Evolutionary conservation across 1,140 invertebrate genomes (phyloP), one percentile per base, ranked within the genome.

Genomic region (Drosophila navojoa): DNA sequence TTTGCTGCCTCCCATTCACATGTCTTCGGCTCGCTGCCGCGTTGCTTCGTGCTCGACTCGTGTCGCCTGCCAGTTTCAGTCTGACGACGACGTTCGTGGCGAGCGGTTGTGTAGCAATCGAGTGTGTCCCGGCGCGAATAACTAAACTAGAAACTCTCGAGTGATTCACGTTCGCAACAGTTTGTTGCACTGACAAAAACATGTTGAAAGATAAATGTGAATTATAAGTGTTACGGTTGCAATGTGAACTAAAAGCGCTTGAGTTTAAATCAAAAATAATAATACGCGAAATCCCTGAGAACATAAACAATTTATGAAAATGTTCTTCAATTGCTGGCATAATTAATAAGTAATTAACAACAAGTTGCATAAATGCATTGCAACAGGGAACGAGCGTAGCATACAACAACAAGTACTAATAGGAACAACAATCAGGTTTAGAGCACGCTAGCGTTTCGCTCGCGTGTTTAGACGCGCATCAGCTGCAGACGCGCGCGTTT

Each of bases 41-140:
- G 52, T 27, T 72, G 60, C 76, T 77, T 81, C 79, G 79, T 73
- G 47, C 5, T 10, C 3, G 42, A 54, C 38, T 54, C 61, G 68
- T 45, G n/a, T 42, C 38, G 71, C 25, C 42, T 40, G 53, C 13
- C 35, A 35, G 27, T 62, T 63, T 87, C 54, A 90, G 87, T 90
- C 80, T 75, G 61, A 71, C 87, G 87, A 84, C 77, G 59, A 73
- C 73, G 45, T 59, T 90, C 79, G 87, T 77, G 58, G 67, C 79
- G 77, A 59, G 67, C 79, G 87, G 87, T 90, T 68, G 63, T 60
- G 40, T 10, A 32, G 13, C 11, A 42, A 9, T 16, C n/a, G 6
- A 9, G 13, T 44, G 49, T 7, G 53, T 58, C n/a, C n/a, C n/a
- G 9, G 4, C 3, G 42, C 32, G 15, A 15, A 22, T 5, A 35